Evolutionary conservation across 2,113 vertebrate species (phyloP).

Genomic region (Jaculus jaculus): DNA sequence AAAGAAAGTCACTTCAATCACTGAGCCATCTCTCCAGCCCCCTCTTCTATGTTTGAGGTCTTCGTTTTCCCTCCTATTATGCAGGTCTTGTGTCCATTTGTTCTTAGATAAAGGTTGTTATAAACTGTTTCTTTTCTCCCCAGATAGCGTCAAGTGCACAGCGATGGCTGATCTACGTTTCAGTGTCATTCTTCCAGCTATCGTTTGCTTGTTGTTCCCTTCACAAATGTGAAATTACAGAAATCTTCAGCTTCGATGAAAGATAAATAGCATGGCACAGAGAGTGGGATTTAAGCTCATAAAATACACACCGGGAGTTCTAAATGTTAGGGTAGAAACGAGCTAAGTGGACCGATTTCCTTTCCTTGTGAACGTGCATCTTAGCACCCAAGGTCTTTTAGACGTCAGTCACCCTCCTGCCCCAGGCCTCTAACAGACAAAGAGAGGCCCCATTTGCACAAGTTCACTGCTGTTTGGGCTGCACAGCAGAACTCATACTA

Average conservation of each 20-base stretch:
- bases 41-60: too few relatives aligned
- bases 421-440: background rate
- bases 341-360: constrained; percentile 17
- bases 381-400: background rate
- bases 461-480: constrained; percentile 66
- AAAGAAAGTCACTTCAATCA: too few relatives aligned
- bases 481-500: constrained; percentile 71
- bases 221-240: background rate
- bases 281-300: background rate
- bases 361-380: constrained; percentile 51
- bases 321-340: background rate
- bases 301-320: background rate
- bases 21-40: too few relatives aligned
- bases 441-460: constrained; percentile 67
- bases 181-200: background rate
- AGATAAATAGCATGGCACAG: background rate
- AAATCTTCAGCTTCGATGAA: background rate
- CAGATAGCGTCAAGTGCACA: background rate
- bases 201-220: background rate
- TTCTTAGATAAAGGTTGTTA: background rate
- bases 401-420: constrained; percentile 69
- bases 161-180: background rate
- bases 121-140: background rate
- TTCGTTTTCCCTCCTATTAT: too few relatives aligned
- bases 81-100: background rate